Conservation (phyloP, 2,113 vertebrate species). For the Neotragus pygmaeus region DNA sequence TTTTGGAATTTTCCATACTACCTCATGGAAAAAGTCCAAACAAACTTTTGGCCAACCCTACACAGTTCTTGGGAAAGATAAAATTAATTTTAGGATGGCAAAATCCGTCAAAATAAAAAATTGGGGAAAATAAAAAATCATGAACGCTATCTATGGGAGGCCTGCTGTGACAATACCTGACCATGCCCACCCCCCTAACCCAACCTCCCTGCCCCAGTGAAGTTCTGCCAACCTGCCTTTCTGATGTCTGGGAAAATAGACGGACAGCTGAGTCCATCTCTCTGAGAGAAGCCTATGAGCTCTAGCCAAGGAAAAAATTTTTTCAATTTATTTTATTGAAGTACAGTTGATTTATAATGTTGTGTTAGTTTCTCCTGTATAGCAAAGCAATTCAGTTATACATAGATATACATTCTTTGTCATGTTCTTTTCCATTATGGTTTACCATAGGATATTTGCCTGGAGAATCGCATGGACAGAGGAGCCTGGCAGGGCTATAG, state of each 20-base stretch:
- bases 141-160: neutral
- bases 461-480: neutral
- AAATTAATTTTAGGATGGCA: neutral
- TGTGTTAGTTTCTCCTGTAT: neutral
- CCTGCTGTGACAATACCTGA: neutral
- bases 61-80: neutral
- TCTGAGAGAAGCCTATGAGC: neutral
- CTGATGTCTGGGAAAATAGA: neutral
- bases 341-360: neutral
- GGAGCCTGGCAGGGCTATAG: neutral
- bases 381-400: neutral
- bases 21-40: neutral
- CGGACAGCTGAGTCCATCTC: neutral
- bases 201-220: rapidly evolving
- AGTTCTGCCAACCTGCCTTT: neutral
- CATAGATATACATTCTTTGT: neutral
- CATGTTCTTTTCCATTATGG: neutral
- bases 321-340: neutral
- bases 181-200: rapidly evolving
- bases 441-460: neutral
- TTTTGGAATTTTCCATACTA: neutral
- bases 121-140: neutral
- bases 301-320: neutral
- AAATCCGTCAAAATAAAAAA: neutral
- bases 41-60: neutral